Conservation (phyloP, 2,797 vertebrate genomes). For the Dipus sagitta region DNA sequence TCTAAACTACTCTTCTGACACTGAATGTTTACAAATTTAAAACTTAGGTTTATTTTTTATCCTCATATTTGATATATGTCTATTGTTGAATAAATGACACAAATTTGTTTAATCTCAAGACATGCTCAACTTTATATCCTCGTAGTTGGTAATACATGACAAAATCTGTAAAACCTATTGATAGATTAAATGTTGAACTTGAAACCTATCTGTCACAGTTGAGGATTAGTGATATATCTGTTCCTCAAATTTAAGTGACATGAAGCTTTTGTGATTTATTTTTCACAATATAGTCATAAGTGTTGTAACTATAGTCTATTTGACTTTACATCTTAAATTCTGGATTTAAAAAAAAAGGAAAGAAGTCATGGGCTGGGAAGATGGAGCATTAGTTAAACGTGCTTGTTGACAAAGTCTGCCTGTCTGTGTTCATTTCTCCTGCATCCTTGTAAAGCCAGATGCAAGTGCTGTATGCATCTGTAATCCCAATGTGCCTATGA, state of each 20-base stretch:
- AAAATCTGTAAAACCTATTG: background rate
- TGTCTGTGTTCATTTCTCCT: no score
- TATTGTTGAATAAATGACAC: background rate
- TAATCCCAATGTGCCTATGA: no score
- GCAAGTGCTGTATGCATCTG: no score
- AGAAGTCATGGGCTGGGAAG: no score
- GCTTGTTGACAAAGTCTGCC: no score
- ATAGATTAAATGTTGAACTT: background rate
- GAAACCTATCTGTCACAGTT: background rate
- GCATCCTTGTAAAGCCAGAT: no score
- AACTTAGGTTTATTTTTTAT: background rate
- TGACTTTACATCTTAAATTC: slow-evolving; percentile 2
- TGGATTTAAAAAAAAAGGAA: background rate
- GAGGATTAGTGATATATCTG: background rate
- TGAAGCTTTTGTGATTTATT: background rate
- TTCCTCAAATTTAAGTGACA: background rate
- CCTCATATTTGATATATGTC: background rate
- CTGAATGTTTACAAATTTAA: background rate
- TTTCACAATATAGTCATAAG: background rate
- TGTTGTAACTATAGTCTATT: background rate
- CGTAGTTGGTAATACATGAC: background rate
- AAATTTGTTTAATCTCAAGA: background rate
- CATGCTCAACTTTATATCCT: background rate
- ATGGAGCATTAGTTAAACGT: no score
- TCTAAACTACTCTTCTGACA: background rate